Conservation (phyloP, 2,113 vertebrate genomes). For the Archocentrus centrarchus region DNA sequence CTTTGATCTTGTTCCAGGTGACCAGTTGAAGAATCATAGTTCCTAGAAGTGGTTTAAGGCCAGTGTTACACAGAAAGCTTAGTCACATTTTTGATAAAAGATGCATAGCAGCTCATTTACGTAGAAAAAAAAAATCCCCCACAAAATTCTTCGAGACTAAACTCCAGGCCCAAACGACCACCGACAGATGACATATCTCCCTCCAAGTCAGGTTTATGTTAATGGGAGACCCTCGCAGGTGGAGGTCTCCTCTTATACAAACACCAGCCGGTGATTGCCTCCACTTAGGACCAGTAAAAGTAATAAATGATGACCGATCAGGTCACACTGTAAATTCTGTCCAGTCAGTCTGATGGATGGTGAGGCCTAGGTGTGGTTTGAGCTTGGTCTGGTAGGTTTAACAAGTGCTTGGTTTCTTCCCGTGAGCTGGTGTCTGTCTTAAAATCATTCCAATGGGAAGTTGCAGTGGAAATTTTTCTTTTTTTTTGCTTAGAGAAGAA, state of each 20-base stretch:
- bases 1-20: constrained; percentile 44
- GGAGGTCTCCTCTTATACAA: constrained; percentile 79
- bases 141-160: constrained; percentile 8
- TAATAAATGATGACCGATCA: constrained; percentile 81
- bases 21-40: constrained; percentile 15
- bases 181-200: constrained; percentile 61
- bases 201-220: constrained; percentile 69
- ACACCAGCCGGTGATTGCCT: constrained; percentile 77
- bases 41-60: constrained; percentile 13
- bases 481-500: constrained; percentile 46
- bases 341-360: constrained; percentile 75
- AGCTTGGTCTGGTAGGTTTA: constrained; percentile 68
- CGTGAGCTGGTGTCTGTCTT: constrained; percentile 63
- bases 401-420: constrained; percentile 67
- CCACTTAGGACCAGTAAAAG: constrained; percentile 79
- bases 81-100: constrained; percentile 45
- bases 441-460: constrained; percentile 63
- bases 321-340: constrained; percentile 79
- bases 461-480: constrained; percentile 54
- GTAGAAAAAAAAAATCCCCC: neutral
- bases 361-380: constrained; percentile 62
- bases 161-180: constrained; percentile 7
- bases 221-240: constrained; percentile 77
- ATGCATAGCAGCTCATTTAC: constrained; percentile 34
- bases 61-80: neutral